These are phyloP conservation scores for Bolinopsis microptera DNA, from an alignment of 37 sponge, comb jelly and placozoan species.

Conservation along the genomic window DNA sequence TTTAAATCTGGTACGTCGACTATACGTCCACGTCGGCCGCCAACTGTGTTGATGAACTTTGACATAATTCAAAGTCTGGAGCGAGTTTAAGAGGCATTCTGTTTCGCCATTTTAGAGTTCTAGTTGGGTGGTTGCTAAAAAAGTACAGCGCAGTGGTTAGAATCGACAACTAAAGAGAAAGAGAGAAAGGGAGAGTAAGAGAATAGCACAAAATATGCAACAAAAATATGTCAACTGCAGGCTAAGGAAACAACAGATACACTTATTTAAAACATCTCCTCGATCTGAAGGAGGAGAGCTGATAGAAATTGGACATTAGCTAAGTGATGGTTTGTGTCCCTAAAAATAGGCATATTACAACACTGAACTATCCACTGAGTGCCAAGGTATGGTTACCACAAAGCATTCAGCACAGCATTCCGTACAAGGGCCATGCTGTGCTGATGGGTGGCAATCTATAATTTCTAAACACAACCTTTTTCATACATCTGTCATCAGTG, in stretches of 20 bases:
- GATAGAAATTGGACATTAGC: not conserved
- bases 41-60: conserved; percentile 42
- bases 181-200: not conserved
- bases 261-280: not conserved
- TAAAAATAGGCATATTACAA: not conserved
- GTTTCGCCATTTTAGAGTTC: not conserved
- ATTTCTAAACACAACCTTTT: not conserved
- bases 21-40: not conserved
- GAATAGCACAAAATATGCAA: not conserved
- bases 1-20: not conserved
- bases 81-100: not conserved
- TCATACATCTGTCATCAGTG: not conserved
- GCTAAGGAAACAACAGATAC: not conserved
- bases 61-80: conserved; percentile 3
- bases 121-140: not conserved
- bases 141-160: not conserved
- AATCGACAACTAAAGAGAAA: not conserved
- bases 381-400: no score
- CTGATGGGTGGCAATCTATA: not conserved
- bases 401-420: not conserved
- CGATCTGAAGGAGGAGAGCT: no score
- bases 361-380: not conserved
- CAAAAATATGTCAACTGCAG: not conserved
- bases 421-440: not conserved
- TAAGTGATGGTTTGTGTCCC: not conserved